Percentiles rank a stretch among this genome's conserved stretches.
Evolutionary conservation across 2,113 vertebrate species (phyloP).

Genomic region (Cyprinodon brontotheroides): DNA sequence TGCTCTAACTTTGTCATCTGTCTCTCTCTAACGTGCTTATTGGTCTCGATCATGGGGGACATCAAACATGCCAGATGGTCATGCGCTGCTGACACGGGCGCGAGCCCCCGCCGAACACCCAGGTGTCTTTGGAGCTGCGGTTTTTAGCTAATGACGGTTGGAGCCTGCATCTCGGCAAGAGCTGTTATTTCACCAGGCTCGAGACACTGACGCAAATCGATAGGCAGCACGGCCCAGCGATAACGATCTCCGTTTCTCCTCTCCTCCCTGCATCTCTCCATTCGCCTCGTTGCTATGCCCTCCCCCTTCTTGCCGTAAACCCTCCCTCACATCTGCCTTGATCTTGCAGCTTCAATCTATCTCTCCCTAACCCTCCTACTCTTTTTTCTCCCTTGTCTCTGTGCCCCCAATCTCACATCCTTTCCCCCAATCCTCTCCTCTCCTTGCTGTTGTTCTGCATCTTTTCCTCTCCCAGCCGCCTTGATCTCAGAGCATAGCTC

Average conservation of each 20-base stretch:
- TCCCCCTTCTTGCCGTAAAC: conserved; percentile 11
- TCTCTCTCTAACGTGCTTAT: conserved; percentile 24
- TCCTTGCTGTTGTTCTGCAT: conserved; percentile 12
- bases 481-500: conserved; percentile 42
- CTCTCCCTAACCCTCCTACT: conserved; percentile 41
- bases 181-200: conserved; percentile 62
- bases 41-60: conserved; percentile 46
- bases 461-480: conserved; percentile 38
- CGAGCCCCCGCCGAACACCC: conserved; percentile 9
- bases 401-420: conserved; percentile 54
- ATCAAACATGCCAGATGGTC: conserved; percentile 63
- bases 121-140: conserved; percentile 31
- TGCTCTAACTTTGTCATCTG: conserved; percentile 56
- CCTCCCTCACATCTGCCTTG: conserved; percentile 66
- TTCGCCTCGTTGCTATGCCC: conserved; percentile 43
- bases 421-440: conserved; percentile 4
- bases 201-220: conserved; percentile 69
- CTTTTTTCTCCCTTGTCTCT: conserved; percentile 36
- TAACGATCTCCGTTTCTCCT: conserved; percentile 69
- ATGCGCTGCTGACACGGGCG: conserved; percentile 12
- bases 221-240: conserved; percentile 64
- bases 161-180: conserved; percentile 56
- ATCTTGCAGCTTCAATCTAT: conserved; percentile 64
- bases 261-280: conserved; percentile 58
- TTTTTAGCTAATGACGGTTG: conserved; percentile 59